Evolutionary conservation across 2,888 invertebrate genomes (phyloP).

Genomic region (Priocnemis perturbator): DNA sequence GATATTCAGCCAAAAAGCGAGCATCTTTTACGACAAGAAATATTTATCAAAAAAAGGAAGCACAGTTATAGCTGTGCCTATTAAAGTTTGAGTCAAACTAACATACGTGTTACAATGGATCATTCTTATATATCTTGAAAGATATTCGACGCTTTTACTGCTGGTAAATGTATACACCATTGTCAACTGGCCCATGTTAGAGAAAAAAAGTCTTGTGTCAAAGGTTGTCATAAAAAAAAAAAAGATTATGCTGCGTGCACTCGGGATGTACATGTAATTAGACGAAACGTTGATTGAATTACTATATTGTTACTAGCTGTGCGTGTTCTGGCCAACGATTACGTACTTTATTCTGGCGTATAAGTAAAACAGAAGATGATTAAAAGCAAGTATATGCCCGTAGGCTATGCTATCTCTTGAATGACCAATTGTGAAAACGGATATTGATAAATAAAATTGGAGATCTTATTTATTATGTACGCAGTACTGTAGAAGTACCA

Average conservation of each 20-base stretch:
- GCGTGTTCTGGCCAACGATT: conserved; percentile 33
- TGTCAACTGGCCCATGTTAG: too few relatives aligned
- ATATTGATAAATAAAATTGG: conserved; percentile 53
- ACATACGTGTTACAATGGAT: conserved; percentile 13
- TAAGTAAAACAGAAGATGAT: conserved; percentile 25
- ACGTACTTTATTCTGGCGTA: conserved; percentile 36
- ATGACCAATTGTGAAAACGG: conserved; percentile 58
- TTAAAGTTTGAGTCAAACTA: conserved; percentile 30
- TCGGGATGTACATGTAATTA: conserved; percentile 18
- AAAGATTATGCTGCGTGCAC: too few relatives aligned
- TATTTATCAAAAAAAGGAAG: conserved; percentile 26
- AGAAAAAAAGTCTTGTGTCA: too few relatives aligned
- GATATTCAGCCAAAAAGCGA: conserved; percentile 2
- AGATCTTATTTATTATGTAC: conserved; percentile 54
- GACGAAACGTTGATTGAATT: neutral
- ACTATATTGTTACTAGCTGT: conserved; percentile 37
- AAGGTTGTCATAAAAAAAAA: too few relatives aligned
- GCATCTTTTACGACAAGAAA: conserved; percentile 45
- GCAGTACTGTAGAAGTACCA: conserved; percentile 47
- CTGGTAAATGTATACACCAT: conserved; percentile 19
- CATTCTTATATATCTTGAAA: conserved; percentile 22
- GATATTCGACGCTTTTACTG: neutral
- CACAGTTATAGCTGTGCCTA: conserved; percentile 42
- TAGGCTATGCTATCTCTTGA: conserved; percentile 49
- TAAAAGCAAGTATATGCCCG: conserved; percentile 5